Base-by-base conservation (phyloP, 2,113 vertebrate genomes). In the Triplophysa dalaica region DNA sequence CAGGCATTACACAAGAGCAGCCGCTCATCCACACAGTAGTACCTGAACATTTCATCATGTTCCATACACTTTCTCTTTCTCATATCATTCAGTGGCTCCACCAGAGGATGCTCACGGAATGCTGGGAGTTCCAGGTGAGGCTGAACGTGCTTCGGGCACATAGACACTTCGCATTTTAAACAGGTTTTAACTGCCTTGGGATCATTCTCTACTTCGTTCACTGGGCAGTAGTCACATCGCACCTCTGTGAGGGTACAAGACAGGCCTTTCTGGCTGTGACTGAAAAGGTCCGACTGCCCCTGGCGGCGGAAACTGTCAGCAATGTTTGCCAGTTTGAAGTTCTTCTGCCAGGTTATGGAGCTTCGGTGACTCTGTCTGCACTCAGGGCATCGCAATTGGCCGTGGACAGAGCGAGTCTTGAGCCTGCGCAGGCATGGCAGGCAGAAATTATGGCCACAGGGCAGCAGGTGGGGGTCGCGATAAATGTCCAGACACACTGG, bases 141-240 rank as follows among this genome's bases (percentile, higher is more conserved):
- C 80, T 84, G 87, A 0, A 93, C 72, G 16, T 94, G 93, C 74
- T 90, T 86, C 69, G 82, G 75, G 56, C 93, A 93, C 93, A 94
- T 92, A 0, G 93, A 93, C 78, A 93, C 92, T 85, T 94, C 92
- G 0, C 93, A 94, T 73, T 92, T 92, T 66, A 93, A 87, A 48
- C 93, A 94, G 8, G 89, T 93, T 82, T 90, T 93, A 8, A 93
- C 86, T 0, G 92, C 93, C 26, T 3, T 68, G 45, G 2, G 82
- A 50, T 19, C 24, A 41, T 8, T 78, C 80, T 0, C 14, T 7
- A 1, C 79, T 1, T 63, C 1, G 0, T 26, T 62, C 1, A 81
- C 24, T 0, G 85, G 86, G 65, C 93, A 93, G 80, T 91, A 92
- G 80, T 93, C 92, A 9, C 93, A 94, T 1, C 68, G 86, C 0